Percentiles rank a stretch among this genome's conserved stretches.
Evolutionary conservation across 1,140 invertebrate species (phyloP).

Genomic region (Leptinotarsa undecemlineata): DNA sequence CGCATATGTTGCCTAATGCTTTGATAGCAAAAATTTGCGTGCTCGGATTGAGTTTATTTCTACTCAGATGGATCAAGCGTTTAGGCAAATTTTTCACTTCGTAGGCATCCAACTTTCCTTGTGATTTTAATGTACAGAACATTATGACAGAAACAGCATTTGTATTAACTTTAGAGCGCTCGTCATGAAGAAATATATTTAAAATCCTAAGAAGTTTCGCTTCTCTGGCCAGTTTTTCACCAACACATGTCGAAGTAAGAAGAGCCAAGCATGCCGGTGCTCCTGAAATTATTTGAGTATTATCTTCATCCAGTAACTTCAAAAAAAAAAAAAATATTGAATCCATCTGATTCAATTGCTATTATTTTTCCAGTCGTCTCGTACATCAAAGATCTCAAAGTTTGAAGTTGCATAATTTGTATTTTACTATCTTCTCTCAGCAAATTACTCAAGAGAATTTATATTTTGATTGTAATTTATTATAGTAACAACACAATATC

Average conservation of each 20-base stretch:
- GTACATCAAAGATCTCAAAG: constrained; percentile 44
- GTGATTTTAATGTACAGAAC: constrained; percentile 47
- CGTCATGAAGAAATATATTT: constrained; percentile 42
- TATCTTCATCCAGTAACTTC: constrained; percentile 34
- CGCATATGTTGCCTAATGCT: constrained; percentile 44
- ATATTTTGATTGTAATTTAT: too few relatives aligned
- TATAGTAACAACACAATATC: too few relatives aligned
- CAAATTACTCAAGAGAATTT: constrained; percentile 39
- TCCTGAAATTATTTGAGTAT: constrained; percentile 32
- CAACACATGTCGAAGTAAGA: constrained; percentile 37
- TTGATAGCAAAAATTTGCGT: constrained; percentile 48
- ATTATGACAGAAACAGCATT: constrained; percentile 44
- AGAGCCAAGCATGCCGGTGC: constrained; percentile 36
- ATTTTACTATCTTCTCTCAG: constrained; percentile 35
- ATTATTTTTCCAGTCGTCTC: constrained; percentile 42
- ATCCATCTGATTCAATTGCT: constrained; percentile 41
- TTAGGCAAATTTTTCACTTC: constrained; percentile 40
- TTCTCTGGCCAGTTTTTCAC: constrained; percentile 43
- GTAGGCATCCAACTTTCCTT: constrained; percentile 43
- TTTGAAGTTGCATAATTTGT: constrained; percentile 40
- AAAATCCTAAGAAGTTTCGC: constrained; percentile 39
- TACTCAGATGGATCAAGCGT: constrained; percentile 41
- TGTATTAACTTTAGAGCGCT: constrained; percentile 43
- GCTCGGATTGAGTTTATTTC: constrained; percentile 36
- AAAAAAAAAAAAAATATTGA: constrained; percentile 40